Percentiles rank a stretch among this genome's conserved stretches.
phyloP scores from a whole-genome alignment of 2,113 vertebrate species.

The Labrus mixtus region DNA sequence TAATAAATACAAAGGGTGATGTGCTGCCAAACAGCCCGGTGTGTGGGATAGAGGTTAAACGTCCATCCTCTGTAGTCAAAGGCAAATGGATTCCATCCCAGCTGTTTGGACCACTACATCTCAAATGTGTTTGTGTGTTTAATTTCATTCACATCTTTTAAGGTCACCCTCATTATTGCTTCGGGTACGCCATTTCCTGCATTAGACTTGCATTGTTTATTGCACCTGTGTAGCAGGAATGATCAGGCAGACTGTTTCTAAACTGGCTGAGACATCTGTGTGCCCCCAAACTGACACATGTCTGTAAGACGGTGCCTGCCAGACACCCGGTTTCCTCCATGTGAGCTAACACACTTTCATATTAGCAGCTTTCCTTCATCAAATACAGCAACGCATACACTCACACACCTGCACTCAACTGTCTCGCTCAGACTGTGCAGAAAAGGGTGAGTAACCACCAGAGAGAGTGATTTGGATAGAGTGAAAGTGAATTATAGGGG shows the following conservation, averaged over 20 bases:
- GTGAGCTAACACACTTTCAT: conserved; percentile 67
- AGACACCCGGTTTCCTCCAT: conserved; percentile 68
- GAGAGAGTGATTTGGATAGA: conserved; percentile 63
- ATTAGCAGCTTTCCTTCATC: conserved; percentile 63
- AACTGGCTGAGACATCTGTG: conserved; percentile 58
- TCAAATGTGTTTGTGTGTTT: conserved; percentile 52
- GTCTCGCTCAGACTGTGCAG: conserved; percentile 46
- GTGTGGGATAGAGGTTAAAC: conserved; percentile 82
- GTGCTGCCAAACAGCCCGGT: conserved; percentile 74
- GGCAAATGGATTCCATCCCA: conserved; percentile 68
- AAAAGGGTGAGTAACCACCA: conserved; percentile 67
- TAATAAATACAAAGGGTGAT: conserved; percentile 80
- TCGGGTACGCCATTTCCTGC: conserved; percentile 31
- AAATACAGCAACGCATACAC: conserved; percentile 41
- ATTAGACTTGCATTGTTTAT: conserved; percentile 27
- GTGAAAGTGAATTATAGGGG: conserved; percentile 62
- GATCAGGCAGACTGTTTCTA: conserved; percentile 36
- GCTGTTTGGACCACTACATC: conserved; percentile 71
- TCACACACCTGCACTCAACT: conserved; percentile 75
- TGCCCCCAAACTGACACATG: conserved; percentile 58
- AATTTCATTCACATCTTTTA: conserved; percentile 48
- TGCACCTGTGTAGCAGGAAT: conserved; percentile 54
- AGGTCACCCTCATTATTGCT: conserved; percentile 16
- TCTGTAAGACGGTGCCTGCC: conserved; percentile 56
- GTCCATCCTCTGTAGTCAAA: conserved; percentile 74